Base-by-base conservation (phyloP, 2,113 vertebrate species). In the Hyla sarda region DNA sequence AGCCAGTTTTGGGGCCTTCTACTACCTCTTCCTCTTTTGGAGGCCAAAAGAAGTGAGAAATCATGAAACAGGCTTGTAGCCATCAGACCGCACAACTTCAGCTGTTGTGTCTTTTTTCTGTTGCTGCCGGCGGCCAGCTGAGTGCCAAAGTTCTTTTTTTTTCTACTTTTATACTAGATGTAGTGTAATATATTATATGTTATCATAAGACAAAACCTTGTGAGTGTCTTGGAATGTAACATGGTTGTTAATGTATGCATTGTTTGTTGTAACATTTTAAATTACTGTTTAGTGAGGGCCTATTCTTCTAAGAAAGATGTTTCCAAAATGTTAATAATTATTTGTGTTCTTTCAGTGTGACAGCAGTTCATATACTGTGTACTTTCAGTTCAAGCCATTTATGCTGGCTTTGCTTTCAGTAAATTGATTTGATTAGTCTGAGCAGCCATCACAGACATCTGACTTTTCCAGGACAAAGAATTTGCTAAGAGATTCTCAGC, bases 351-450 rank as follows among this genome's bases (percentile, higher is more conserved):
- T 34, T 71, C 5, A 54, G 13, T 58, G 52, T 47, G 71, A 62
- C 9, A 45, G 71, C 10, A 21, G 8, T 76, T 48, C 11, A 50
- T 62, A 3, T 67, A 67, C n/a, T 47, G 30, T 58, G 52, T 45
- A 47, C 14, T 30, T 74, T 60, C 52, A 37, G 50, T 37, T 54
- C 25, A 41, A 75, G 82, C 69, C 23, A 78, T 86, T 65, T 77
- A 67, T 80, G 84, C 54, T 58, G 84, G 45, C 65, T 71, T 81
- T 52, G 17, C 76, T 85, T 69, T 16, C 23, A 72, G 84, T 73
- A 79, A 86, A 72, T 56, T 32, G 48, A 80, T 85, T 78, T 86
- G 76, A 86, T 80, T 86, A 71, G 76, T 86, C 45, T 86, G 62
- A 79, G 76, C 48, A 80, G 84, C 78, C 32, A 72, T 86, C 48